Base-by-base conservation (phyloP, 1,140 invertebrate genomes). In the Zaprionus tsacasi region DNA sequence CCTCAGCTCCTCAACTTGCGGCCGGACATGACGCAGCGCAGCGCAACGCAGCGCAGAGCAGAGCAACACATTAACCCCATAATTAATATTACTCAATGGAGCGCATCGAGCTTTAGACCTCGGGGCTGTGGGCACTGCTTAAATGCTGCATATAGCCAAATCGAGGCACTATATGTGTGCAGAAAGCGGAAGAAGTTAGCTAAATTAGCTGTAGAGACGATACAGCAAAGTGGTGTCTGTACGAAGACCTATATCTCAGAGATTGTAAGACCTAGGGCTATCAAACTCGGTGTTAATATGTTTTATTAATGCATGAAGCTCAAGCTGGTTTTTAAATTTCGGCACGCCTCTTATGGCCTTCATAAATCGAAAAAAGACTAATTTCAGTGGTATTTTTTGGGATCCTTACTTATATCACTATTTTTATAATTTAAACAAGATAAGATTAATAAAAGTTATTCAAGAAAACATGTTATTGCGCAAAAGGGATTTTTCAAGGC, bases 31-130 rank as follows among this genome's bases (percentile, higher is more conserved):
- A 11, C 33, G 11, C 33, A 40, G 40, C 30, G 11, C 40, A 35
- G 33, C 3, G 27, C 27, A 30, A 4, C 27, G 27, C 27, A 21
- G 21, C 21, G 21, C 21, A 30, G 6, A 1, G 27, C 27, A 21
- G 21, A 1, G 21, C 21, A 48, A 27, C 52, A 64, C 67, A 79
- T 82, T 79, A 82, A 70, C 17, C 40, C 52, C 38, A 38, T 70
- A 69, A 70, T 63, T 74, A 69, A 57, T 57, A 61, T 48, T 56
- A 69, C 57, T 48, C 56, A 25, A 21, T 12, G 45, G 11, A 21
- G 15, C 45, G 17, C 10, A 21, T 6, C 6, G 45, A 50, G 1
- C 45, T 1, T 17, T 4, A 12, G 17, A 50, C 17, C 15, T 50
- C 45, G 17, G 2, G 7, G 7, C n/a, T 43, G 40, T 13, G 40